Base-by-base conservation (phyloP, 2,888 invertebrate species). In the Eupeodes luniger region DNA sequence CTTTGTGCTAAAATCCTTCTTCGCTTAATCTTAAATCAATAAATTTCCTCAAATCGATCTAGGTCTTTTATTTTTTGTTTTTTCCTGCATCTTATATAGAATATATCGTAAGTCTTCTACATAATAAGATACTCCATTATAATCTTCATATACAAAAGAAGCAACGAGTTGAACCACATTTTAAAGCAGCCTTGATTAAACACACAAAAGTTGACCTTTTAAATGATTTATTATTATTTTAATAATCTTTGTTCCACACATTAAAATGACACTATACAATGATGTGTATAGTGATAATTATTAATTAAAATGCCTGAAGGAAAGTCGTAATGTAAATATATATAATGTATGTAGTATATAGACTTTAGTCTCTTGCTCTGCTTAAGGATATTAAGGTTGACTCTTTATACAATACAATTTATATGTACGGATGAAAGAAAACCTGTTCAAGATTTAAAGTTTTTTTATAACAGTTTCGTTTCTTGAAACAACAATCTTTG, bases 341-440 rank as follows among this genome's bases (percentile, higher is more conserved):
- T n/a, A n/a, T n/a, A n/a, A n/a, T n/a, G n/a, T n/a, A n/a, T n/a
- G n/a, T n/a, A n/a, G n/a, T n/a, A n/a, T n/a, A n/a, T n/a, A n/a
- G n/a, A n/a, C n/a, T n/a, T n/a, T n/a, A n/a, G n/a, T n/a, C 0
- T 12, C 3, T 0, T 47, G 19, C 5, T 47, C 47, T 44, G 27
- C 47, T 49, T 27, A 47, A 66, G 66, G 66, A 66, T 66, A 10
- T 49, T 47, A 66, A 66, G 66, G 66, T 66, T 14, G n/a, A 27
- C 7, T 47, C 47, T 27, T 14, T 66, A 27, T 4, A 47, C 14
- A 49, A 47, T 47, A 14, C 16, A 40, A 27, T 27, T 66, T 9
- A 1, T 66, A 3, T 27, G 27, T 27, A 27, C 49, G 9, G 12
- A 66, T 47, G 27, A 27, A 47, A 36, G 9, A 66, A 66, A 64